These are phyloP conservation scores for Acanthochromis polyacanthus DNA, from an alignment of 2,113 vertebrate species.

Conservation along the genomic window DNA sequence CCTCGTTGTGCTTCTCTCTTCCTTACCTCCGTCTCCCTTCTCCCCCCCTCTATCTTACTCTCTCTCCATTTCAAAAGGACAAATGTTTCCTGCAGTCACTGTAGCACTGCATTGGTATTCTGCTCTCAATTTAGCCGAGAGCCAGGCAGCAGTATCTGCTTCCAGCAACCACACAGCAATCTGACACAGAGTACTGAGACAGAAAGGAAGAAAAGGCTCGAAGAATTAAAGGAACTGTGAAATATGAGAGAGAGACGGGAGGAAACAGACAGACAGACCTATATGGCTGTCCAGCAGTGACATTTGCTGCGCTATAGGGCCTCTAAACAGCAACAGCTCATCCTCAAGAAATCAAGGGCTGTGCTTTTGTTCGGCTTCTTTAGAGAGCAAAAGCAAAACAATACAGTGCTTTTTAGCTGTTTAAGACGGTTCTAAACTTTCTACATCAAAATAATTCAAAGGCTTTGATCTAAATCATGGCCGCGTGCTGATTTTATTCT, in stretches of 20 bases:
- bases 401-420: background rate
- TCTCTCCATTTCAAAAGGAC: constrained; percentile 78
- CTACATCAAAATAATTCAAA: constrained; percentile 34
- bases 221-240: constrained; percentile 58
- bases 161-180: constrained; percentile 68
- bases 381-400: constrained; percentile 15
- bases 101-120: constrained; percentile 79
- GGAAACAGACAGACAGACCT: constrained; percentile 17
- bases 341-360: background rate
- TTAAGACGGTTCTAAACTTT: constrained; percentile 5
- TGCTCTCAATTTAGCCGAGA: constrained; percentile 75
- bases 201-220: constrained; percentile 24
- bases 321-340: constrained; percentile 8
- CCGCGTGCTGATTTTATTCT: constrained; percentile 29
- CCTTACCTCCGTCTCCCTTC: constrained; percentile 25
- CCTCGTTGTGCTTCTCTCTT: constrained; percentile 20
- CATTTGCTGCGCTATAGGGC: constrained; percentile 12
- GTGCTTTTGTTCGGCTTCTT: background rate
- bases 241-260: constrained; percentile 11
- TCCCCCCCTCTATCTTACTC: constrained; percentile 31
- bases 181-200: constrained; percentile 54
- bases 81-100: constrained; percentile 79
- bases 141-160: constrained; percentile 65
- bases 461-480: constrained; percentile 48
- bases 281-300: constrained; percentile 12